Evolutionary conservation across 2,113 vertebrate species (phyloP).

Genomic region (Oncorhynchus mykiss): DNA sequence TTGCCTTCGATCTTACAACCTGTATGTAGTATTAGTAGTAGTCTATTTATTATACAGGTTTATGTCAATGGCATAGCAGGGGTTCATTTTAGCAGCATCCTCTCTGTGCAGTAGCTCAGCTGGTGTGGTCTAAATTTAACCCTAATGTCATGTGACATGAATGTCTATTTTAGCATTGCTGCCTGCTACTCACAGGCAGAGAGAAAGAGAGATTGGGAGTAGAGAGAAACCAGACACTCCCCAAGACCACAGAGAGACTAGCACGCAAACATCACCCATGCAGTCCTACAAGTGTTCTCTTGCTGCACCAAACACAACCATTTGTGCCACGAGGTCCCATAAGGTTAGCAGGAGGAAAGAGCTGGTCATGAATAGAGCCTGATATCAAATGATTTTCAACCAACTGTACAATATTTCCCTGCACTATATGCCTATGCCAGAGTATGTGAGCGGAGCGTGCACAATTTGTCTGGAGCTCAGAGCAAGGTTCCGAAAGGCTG

Average conservation of each 20-base stretch:
- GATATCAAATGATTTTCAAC: neutral
- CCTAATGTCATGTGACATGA: slow-evolving; percentile 13
- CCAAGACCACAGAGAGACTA: neutral
- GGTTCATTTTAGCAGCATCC: neutral
- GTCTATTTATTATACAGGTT: too few species aligned
- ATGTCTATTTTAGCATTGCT: slow-evolving; percentile 19
- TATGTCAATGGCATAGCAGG: neutral
- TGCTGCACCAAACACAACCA: neutral
- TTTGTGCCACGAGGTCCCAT: neutral
- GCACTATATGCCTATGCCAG: neutral
- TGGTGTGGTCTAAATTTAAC: slow-evolving; percentile 12
- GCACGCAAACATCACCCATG: neutral
- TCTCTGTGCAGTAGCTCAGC: neutral
- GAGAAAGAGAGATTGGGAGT: neutral
- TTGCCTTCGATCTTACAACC: too few species aligned
- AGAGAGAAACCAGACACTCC: neutral
- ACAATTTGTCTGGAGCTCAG: too few species aligned
- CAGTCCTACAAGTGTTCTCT: neutral
- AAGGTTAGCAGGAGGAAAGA: too few species aligned
- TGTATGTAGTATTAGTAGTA: too few species aligned
- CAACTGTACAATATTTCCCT: neutral
- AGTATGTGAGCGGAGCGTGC: too few species aligned
- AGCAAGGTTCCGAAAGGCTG: too few species aligned
- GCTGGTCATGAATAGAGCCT: too few species aligned
- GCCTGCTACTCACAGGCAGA: neutral